Evolutionary conservation across 2,797 vertebrate species (phyloP), one percentile per base, ranked within the genome.

Genomic region (Lithobates sylvaticus): DNA sequence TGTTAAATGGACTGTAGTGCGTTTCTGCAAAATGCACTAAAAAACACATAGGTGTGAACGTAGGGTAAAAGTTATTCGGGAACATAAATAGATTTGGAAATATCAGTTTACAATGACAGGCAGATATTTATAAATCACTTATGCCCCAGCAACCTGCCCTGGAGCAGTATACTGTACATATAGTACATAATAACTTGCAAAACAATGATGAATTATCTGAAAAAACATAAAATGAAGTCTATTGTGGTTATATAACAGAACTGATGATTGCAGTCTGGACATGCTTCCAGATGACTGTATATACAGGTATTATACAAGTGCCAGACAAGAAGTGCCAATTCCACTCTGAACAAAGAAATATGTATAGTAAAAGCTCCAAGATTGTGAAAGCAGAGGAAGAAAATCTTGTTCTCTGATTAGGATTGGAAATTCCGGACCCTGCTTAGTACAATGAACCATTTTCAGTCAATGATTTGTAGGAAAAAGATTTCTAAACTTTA

Each of bases 331-430:
- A 78, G 42, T 71, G 67, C 75, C 76, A 84, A 72, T 78, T 84
- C 44, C n/a, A 27, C 32, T 3, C 65, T 27, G 75, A 86, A 86
- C 72, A 81, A 81, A 76, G 34, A 72, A 42, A 44, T 61, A 75
- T 47, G 44, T 86, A 61, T 61, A 71, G 50, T 76, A 32, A 76
- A 81, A 47, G 78, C 78, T 86, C 74, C 71, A 54, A 86, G 47
- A 68, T 86, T 81, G 71, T 69, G 71, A 10, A 86, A 81, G 64
- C 74, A 54, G 16, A 54, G 71, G 78, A 81, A 86, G 65, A 69
- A 71, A 61, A 70, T 27, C 67, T 8, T 61, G 78, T 81, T 15
- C 65, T 29, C 26, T 18, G 71, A 81, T 81, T 81, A 80, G 42
- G 42, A 21, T 10, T 16, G 84, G 84, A 34, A 86, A 44, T 50